These are phyloP conservation scores for Onthophagus sagittarius DNA, from an alignment of 2,888 invertebrate genomes.

Conservation along the genomic window DNA sequence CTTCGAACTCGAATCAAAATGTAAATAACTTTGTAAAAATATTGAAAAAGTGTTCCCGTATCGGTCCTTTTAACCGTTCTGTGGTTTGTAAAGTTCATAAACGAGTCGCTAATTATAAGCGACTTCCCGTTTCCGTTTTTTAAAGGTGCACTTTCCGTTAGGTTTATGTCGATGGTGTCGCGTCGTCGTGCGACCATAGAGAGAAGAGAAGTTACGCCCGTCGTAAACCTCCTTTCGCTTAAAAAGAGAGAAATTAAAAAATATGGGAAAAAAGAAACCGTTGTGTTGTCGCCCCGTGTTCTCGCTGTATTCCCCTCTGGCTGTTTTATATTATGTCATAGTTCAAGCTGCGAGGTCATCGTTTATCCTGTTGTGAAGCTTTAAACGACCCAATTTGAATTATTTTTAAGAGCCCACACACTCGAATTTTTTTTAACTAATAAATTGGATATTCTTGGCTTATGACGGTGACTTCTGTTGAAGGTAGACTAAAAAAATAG, in stretches of 20 bases:
- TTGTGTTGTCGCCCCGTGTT: too few species aligned
- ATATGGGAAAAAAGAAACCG: neutral
- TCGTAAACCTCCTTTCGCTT: neutral
- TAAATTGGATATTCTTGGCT: neutral
- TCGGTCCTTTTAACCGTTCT: neutral
- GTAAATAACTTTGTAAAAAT: neutral
- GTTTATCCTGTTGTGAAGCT: neutral
- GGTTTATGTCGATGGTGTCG: neutral
- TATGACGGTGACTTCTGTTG: neutral
- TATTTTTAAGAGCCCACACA: neutral
- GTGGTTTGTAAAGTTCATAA: neutral
- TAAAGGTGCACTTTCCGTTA: conserved; percentile 5
- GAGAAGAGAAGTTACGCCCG: neutral
- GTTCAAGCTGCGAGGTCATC: conserved; percentile 10
- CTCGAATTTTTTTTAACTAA: neutral
- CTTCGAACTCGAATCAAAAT: neutral
- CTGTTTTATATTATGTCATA: conserved; percentile 6
- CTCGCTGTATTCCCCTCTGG: too few species aligned
- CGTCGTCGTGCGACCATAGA: conserved; percentile 1
- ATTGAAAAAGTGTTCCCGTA: neutral
- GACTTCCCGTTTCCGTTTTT: neutral
- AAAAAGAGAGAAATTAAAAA: neutral
- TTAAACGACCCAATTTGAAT: neutral
- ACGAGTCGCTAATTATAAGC: neutral
- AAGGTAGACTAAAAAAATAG: too few species aligned